phyloP scores from a whole-genome alignment of 2,113 vertebrate genomes.

The Boleophthalmus pectinirostris region DNA sequence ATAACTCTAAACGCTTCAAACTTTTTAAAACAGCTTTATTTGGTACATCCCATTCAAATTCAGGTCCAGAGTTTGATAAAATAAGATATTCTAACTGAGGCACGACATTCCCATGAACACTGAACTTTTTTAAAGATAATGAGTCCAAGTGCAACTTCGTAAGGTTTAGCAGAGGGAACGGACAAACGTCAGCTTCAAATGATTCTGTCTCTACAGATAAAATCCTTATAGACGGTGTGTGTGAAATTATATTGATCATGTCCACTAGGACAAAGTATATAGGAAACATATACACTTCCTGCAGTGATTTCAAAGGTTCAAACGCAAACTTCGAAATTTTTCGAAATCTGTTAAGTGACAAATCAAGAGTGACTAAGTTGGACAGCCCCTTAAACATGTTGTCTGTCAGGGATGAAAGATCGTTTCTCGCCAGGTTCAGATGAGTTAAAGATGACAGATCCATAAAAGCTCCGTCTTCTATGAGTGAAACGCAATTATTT shows the following conservation, averaged over 20 bases:
- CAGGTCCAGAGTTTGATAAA: conserved; percentile 9
- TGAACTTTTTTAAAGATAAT: conserved; percentile 31
- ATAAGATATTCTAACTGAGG: conserved; percentile 44
- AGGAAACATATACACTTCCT: accelerated
- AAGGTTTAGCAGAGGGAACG: background rate
- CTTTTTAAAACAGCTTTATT: conserved; percentile 47
- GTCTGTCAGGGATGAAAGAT: conserved; percentile 15
- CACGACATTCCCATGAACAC: conserved; percentile 51
- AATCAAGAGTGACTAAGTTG: background rate
- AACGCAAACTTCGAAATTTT: background rate
- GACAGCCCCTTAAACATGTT: conserved; percentile 42
- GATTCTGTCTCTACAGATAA: background rate
- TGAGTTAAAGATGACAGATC: conserved; percentile 5
- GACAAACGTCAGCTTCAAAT: background rate
- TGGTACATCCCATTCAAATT: conserved; percentile 42
- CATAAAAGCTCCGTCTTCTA: conserved; percentile 33
- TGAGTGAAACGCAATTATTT: accelerated
- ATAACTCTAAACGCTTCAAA: conserved; percentile 27
- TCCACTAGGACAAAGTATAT: accelerated
- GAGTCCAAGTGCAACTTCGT: background rate
- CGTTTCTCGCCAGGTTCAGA: accelerated
- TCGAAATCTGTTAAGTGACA: background rate
- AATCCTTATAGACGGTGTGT: background rate
- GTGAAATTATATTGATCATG: background rate
- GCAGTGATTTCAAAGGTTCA: conserved; percentile 13